Evolutionary conservation across 2,888 invertebrate genomes (phyloP), one percentile per base, ranked within the genome.

Genomic region (Pristionchus mayeri): DNA sequence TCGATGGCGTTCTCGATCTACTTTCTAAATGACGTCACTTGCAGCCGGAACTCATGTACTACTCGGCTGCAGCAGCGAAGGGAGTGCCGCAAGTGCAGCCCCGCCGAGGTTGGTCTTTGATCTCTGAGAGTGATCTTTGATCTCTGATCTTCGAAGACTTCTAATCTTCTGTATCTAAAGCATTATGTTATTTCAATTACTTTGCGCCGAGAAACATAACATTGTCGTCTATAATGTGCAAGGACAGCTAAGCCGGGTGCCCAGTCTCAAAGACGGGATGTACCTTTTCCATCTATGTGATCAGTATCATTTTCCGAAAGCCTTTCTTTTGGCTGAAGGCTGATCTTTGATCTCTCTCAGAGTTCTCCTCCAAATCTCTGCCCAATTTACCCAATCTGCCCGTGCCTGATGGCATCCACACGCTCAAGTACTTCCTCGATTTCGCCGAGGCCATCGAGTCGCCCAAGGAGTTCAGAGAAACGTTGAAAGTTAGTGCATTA

Each of bases 381-480:
- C 27, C 27, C 57, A 80, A 80, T 11, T 84, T 90, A 2, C 91
- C 91, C 9, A 86, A 85, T 76, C 88, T 91, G 11, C 89, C 90
- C 0, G 90, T 90, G 0, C 91, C 91, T 3, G 85, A 88, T 34
- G 87, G 63, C 18, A 37, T 71, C 34, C 84, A 75, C 34, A 92
- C 92, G 0, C 76, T 92, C 50, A 87, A 86, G 24, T 88, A 90
- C 44, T 91, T 92, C 75, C 52, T 92, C 37, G 88, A 89, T 50
- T 92, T 92, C 82, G 88, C 91, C 1, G 85, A 88, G 84, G 88
- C 91, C 2, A 34, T 92, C 11, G 90, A 90, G 54, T 86, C 87
- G 3, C 85, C 85, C 67, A 75, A 86, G 37, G 90, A 92, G 40
- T 90, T 88, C 85, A 86, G 88, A 27, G 86, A 90, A 37, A 92